Conservation (phyloP, 2,113 vertebrate genomes). For the Paratilapia polleni region DNA sequence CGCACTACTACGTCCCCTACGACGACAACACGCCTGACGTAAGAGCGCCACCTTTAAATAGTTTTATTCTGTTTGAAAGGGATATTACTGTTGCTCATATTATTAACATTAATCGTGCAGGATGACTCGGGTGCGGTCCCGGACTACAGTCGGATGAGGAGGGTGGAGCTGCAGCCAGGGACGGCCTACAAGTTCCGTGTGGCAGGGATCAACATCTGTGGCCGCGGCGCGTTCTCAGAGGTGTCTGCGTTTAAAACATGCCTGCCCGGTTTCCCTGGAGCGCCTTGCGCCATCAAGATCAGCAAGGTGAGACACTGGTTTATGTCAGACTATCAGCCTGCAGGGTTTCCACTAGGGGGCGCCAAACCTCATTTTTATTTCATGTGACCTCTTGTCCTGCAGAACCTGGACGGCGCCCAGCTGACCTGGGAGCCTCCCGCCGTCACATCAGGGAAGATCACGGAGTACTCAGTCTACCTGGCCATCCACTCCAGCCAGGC, state of each 20-base stretch:
- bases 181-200: conserved; percentile 94
- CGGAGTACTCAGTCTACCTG: conserved; percentile 91
- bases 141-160: conserved; percentile 90
- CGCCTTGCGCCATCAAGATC: conserved; percentile 93
- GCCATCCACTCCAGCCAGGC: conserved; percentile 89
- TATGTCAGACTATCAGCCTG: not conserved
- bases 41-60: not conserved
- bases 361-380: not conserved
- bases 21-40: conserved; percentile 24
- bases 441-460: conserved; percentile 91
- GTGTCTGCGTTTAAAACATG: conserved; percentile 94
- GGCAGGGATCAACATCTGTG: conserved; percentile 90
- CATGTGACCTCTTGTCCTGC: not conserved
- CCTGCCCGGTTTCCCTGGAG: conserved; percentile 91
- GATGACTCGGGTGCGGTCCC: conserved; percentile 85
- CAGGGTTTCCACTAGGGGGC: not conserved
- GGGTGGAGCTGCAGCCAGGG: conserved; percentile 90
- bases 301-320: conserved; percentile 83
- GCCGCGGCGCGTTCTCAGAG: conserved; percentile 89
- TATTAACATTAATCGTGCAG: conserved; percentile 52
- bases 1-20: conserved; percentile 84
- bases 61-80: not conserved
- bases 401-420: conserved; percentile 92
- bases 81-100: not conserved
- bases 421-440: conserved; percentile 93